Base-by-base conservation (phyloP, 2,797 vertebrate species). In the Lindbergichthys nudifrons region DNA sequence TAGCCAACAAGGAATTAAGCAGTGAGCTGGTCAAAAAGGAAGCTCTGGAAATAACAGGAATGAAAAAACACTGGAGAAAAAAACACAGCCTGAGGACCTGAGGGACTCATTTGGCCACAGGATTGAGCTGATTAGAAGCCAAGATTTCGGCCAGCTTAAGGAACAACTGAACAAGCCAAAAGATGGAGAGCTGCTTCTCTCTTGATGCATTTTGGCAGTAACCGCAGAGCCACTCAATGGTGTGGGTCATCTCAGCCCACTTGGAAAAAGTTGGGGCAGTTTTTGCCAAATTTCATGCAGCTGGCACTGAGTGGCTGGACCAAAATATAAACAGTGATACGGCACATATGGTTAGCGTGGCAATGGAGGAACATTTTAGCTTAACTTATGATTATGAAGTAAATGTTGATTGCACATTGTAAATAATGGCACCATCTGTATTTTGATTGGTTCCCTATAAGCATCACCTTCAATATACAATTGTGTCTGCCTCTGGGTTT, bases 131-230 rank as follows among this genome's bases (percentile, higher is more conserved):
- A 48, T 60, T 26, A 77, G 54, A 71, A 65, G 65, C 50, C 21
- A 74, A 45, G 12, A 66, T 51, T 58, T 77, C 52, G 57, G 70
- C 53, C 70, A 67, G 65, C 36, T 54, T 16, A 58, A 14, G 23
- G 48, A 63, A 51, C 43, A 75, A 66, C 53, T 53, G 67, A 39
- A 79, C 54, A 57, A 72, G 63, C 79, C 60, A 66, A 64, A 70
- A 77, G 54, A 63, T 57, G 41, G 64, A 70, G 51, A 73, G 64
- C 58, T 54, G 52, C 41, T 51, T 82, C 48, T 67, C 26, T 15
- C 8, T 53, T 16, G 41, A 47, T 63, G 42, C 46, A 48, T 72
- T 76, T 76, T 80, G 58, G 61, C 72, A 73, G 48, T 41, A 71
- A 63, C 52, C 56, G 19, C 64, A 50, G 57, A 77, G 26, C n/a